phyloP scores from a whole-genome alignment of 2,888 invertebrate genomes.

The Oegoconia quadripuncta region DNA sequence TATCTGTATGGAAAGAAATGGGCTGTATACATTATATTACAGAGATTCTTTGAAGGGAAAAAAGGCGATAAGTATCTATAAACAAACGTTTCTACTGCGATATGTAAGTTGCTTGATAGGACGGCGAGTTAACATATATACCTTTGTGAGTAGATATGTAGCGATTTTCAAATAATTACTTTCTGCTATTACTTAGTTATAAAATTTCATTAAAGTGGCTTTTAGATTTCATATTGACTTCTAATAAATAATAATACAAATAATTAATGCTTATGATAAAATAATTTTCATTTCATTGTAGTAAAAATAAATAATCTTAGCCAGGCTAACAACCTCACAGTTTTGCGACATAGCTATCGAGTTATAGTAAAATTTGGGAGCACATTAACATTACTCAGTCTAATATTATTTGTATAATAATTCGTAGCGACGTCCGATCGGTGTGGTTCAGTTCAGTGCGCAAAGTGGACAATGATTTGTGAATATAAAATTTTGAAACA shows the following conservation, averaged over 20 bases:
- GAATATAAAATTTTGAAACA: conserved; percentile 29
- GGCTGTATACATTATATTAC: neutral
- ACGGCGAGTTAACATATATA: conserved; percentile 55
- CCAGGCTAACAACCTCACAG: too few species aligned
- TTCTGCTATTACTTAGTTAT: conserved; percentile 22
- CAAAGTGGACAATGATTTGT: conserved; percentile 22
- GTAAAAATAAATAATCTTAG: too few species aligned
- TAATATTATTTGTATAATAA: conserved; percentile 50
- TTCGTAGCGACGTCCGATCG: conserved; percentile 44
- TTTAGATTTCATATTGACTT: neutral
- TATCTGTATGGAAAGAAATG: neutral
- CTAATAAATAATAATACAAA: too few species aligned
- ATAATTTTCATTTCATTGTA: too few species aligned
- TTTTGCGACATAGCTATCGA: neutral
- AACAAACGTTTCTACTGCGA: conserved; percentile 44
- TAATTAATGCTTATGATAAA: too few species aligned
- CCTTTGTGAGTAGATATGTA: conserved; percentile 37
- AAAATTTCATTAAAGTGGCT: conserved; percentile 15
- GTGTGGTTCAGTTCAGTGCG: conserved; percentile 40
- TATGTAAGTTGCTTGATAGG: conserved; percentile 64
- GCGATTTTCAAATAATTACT: conserved; percentile 35
- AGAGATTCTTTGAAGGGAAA: conserved; percentile 35
- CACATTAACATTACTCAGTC: conserved; percentile 65
- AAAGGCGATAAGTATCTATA: conserved; percentile 23
- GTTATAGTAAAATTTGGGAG: conserved; percentile 8